Conservation (phyloP, 64 coral and sea anemone species). For the Montipora sp. region DNA sequence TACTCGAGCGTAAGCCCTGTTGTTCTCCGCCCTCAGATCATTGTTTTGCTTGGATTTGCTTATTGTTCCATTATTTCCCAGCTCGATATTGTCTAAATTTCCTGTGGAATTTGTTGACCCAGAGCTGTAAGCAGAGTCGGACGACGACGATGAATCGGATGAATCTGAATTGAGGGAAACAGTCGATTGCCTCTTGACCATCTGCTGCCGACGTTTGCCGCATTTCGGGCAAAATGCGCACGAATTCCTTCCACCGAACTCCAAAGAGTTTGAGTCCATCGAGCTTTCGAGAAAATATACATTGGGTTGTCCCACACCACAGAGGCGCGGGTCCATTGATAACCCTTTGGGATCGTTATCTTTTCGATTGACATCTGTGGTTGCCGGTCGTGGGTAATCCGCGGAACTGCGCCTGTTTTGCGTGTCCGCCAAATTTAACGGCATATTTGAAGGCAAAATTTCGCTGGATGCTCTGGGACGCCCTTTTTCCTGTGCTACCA, state of each 20-base stretch:
- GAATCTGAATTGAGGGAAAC: conserved; percentile 76
- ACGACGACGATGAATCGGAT: conserved; percentile 70
- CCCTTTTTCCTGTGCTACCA: neutral
- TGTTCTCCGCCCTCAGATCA: conserved; percentile 14
- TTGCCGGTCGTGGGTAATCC: neutral
- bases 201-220: conserved; percentile 66
- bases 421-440: neutral
- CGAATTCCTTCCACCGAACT: conserved; percentile 15
- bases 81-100: neutral
- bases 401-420: conserved; percentile 38
- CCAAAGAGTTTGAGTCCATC: neutral
- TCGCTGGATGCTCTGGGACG: conserved; percentile 15
- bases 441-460: conserved; percentile 18
- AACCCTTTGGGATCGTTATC: conserved; percentile 21
- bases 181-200: conserved; percentile 55
- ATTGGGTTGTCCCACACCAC: neutral
- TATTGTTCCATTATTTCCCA: conserved; percentile 7
- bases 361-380: neutral
- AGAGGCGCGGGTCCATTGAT: neutral
- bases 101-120: conserved; percentile 24
- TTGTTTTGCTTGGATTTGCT: conserved; percentile 19
- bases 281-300: conserved; percentile 15
- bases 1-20: neutral
- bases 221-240: conserved; percentile 63
- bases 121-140: conserved; percentile 86